A percentile compares a stretch with the other conserved stretches of the same genome.
Evolutionary conservation across 2,888 invertebrate species (phyloP).

Genomic region (Oligia fasciuncula): DNA sequence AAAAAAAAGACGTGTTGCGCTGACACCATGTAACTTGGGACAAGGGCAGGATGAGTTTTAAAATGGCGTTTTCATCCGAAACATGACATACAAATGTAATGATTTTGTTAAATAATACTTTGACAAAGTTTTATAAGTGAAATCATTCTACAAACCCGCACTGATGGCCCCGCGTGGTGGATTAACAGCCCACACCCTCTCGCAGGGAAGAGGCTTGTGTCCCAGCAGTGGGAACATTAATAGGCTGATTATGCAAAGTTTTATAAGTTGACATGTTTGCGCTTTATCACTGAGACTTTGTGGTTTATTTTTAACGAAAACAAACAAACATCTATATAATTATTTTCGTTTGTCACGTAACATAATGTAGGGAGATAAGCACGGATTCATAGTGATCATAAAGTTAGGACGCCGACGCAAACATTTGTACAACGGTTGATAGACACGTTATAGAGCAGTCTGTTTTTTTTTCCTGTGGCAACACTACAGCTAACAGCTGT

Average conservation of each 20-base stretch:
- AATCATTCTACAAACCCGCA: neutral
- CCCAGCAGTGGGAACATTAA: neutral
- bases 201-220: neutral
- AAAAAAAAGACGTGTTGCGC: too few relatives aligned
- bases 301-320: neutral
- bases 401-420: slow-evolving; percentile 17
- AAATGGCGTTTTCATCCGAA: too few relatives aligned
- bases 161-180: neutral
- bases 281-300: neutral
- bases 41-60: too few relatives aligned
- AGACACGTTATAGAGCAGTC: slow-evolving; percentile 18
- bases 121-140: too few relatives aligned
- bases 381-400: slow-evolving; percentile 51
- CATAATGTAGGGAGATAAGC: slow-evolving; percentile 19
- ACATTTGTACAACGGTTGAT: slow-evolving; percentile 28
- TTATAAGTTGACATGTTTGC: neutral
- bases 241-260: neutral
- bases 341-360: slow-evolving; percentile 10
- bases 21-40: too few relatives aligned
- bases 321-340: neutral
- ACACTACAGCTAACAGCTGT: too few relatives aligned
- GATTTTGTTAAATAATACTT: too few relatives aligned
- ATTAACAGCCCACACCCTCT: neutral
- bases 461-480: too few relatives aligned
- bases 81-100: too few relatives aligned